Evolutionary conservation across 1,140 invertebrate genomes (phyloP).

Genomic region (Drepana arcuata): DNA sequence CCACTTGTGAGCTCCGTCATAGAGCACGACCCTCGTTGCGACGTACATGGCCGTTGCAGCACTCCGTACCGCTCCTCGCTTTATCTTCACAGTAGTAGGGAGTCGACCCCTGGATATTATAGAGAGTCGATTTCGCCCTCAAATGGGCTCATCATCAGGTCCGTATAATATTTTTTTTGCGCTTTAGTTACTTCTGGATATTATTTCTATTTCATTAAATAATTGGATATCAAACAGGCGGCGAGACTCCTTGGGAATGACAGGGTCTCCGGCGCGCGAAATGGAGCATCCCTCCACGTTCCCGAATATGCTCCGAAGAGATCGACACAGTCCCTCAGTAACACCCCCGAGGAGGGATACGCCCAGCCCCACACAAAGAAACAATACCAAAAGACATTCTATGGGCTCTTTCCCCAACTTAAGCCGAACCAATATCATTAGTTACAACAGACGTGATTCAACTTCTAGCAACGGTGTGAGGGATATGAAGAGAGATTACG

Average conservation of each 20-base stretch:
- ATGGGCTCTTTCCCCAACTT: conserved; percentile 60
- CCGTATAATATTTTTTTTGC: no score
- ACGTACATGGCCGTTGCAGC: conserved; percentile 78
- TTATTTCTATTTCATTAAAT: no score
- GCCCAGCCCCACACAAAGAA: conserved; percentile 60
- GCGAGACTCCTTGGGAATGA: conserved; percentile 73
- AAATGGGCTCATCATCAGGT: conserved; percentile 61
- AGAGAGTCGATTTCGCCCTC: conserved; percentile 72
- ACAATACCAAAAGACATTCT: conserved; percentile 56
- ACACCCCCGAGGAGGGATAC: conserved; percentile 73
- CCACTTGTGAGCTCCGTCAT: conserved; percentile 69
- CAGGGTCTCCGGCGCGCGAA: conserved; percentile 73
- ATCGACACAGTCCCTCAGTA: conserved; percentile 72
- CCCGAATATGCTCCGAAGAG: conserved; percentile 75
- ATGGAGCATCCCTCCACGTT: conserved; percentile 79
- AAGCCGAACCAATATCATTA: conserved; percentile 42
- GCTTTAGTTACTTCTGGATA: no score
- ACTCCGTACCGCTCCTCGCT: conserved; percentile 59
- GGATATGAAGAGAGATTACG: conserved; percentile 67
- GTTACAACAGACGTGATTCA: conserved; percentile 50
- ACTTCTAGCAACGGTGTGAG: conserved; percentile 38
- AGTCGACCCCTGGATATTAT: conserved; percentile 68
- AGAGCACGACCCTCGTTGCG: conserved; percentile 75
- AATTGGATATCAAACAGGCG: conserved; percentile 50
- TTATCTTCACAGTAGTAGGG: conserved; percentile 55